Base-by-base conservation (phyloP, 1,140 invertebrate species). In the Callitettix versicolor region DNA sequence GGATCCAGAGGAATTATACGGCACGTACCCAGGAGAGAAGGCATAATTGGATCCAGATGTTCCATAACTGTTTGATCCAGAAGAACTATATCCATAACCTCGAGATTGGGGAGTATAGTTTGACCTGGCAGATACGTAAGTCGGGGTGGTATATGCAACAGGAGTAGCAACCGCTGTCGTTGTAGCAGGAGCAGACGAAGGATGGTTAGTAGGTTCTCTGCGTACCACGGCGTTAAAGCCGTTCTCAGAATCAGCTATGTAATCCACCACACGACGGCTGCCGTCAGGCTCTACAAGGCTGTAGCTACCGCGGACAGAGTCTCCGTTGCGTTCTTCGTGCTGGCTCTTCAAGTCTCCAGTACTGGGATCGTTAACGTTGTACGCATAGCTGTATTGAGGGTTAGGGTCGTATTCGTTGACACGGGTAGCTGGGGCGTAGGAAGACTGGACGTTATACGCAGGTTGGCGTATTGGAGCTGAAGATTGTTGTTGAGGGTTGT, bases 261-360 rank as follows among this genome's bases (percentile, higher is more conserved):
- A 65, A 9, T 62, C 58, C n/a, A 61, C 63, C 9, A 38, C 52
- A 11, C 63, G 36, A 14, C 52, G 44, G 49, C 51, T 49, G 46
- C 63, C 63, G 46, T 63, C 60, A n/a, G 60, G 58, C 24, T 65
- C 56, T 24, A 61, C 42, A 11, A 63, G 56, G 44, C 53, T 51
- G 67, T 69, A 54, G 65, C 64, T 14, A 62, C 60, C 77, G 56
- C 74, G 71, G n/a, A 78, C 76, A 33, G 72, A 69, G 58, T 80
- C 78, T 1, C 78, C 70, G 58, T 75, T 68, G 14, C 73, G 64
- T 17, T 70, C 67, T 63, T 78, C 76, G 40, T 73, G 64, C 57
- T 78, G 76, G 59, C 70, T 71, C 62, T 78, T 78, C 56, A 75
- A 67, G 63, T 79, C 77, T 11, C 75, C 74, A 22, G 76, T 78